These are phyloP conservation scores for Coremacera marginata DNA, from an alignment of 2,888 invertebrate genomes.

Conservation along the genomic window DNA sequence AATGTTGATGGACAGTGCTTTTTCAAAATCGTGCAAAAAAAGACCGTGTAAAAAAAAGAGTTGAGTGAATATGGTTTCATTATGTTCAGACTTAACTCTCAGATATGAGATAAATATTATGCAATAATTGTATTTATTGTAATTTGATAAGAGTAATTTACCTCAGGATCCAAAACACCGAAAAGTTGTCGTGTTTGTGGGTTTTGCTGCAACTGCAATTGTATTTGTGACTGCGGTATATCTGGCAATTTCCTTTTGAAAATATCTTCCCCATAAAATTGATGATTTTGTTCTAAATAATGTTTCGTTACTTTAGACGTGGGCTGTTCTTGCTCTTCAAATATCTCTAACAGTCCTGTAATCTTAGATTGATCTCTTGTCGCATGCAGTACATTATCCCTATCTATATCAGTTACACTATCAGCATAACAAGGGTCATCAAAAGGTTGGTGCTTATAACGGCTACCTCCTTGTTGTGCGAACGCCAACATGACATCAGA, in stretches of 20 bases:
- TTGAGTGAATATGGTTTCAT: too few species aligned
- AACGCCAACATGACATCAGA: neutral
- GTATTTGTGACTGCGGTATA: slow-evolving; percentile 34
- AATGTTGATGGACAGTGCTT: too few species aligned
- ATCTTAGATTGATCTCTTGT: neutral
- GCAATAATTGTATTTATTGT: too few species aligned
- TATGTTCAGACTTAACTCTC: too few species aligned
- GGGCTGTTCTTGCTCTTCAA: slow-evolving; percentile 7
- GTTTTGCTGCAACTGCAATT: slow-evolving; percentile 42
- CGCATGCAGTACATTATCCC: neutral
- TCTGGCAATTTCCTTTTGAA: slow-evolving; percentile 7
- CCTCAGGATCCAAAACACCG: slow-evolving; percentile 37
- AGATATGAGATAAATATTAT: too few species aligned
- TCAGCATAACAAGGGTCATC: neutral
- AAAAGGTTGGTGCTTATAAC: neutral
- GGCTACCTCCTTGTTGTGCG: neutral
- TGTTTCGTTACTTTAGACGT: neutral
- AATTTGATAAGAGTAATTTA: slow-evolving; percentile 3
- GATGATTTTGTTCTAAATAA: neutral
- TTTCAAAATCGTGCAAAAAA: too few species aligned
- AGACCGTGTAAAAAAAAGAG: too few species aligned
- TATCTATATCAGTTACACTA: neutral
- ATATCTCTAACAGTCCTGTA: slow-evolving; percentile 16
- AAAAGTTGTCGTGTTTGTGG: slow-evolving; percentile 40
- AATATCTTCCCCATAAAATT: neutral